Evolutionary conservation across 1,140 invertebrate genomes (phyloP), one percentile per base, ranked within the genome.

Genomic region (Procambarus clarkii): DNA sequence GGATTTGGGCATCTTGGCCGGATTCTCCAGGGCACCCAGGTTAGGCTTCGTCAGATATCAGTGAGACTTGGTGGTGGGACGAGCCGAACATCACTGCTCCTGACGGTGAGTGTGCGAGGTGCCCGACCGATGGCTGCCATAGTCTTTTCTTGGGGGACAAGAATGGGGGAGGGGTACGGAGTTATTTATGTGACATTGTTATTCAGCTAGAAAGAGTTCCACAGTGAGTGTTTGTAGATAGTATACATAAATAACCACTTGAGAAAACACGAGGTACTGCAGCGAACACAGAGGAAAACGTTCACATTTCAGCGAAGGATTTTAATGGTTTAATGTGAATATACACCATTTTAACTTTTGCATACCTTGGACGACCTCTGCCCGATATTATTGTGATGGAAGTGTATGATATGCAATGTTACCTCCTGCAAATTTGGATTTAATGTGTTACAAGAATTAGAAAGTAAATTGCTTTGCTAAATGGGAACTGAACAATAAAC

Each of bases 21-120:
- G 79, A 81, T 54, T 54, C 48, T 81, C 46, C 54, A 58, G 13
- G 79, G 79, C 21, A 15, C 79, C 79, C 18, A 34, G 79, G 48
- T 50, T 54, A 58, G 45, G 79, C 79, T 81, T 58, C 79, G 79
- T 54, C 79, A 81, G 79, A 81, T 81, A 81, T 81, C 79, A 58
- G 79, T 81, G 79, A 81, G 79, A 58, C 79, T 81, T 81, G 79
- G 79, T 81, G 79, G 45, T n/a, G 79, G 79, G 79, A 81, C 48
- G 54, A 81, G 79, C 46, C 15, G 9, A 81, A 81, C 79, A 81
- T 3, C 34, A 45, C 79, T 54, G 79, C 79, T 81, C 48, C 21
- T 45, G 48, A 81, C 48, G 79, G 69, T 74, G 69, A 74, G 69
- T 54, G 50, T 54, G 50, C 50, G 50, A 54, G 50, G 50, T 54